Evolutionary conservation across 2,797 vertebrate species (phyloP).

Genomic region (Alauda arvensis): DNA sequence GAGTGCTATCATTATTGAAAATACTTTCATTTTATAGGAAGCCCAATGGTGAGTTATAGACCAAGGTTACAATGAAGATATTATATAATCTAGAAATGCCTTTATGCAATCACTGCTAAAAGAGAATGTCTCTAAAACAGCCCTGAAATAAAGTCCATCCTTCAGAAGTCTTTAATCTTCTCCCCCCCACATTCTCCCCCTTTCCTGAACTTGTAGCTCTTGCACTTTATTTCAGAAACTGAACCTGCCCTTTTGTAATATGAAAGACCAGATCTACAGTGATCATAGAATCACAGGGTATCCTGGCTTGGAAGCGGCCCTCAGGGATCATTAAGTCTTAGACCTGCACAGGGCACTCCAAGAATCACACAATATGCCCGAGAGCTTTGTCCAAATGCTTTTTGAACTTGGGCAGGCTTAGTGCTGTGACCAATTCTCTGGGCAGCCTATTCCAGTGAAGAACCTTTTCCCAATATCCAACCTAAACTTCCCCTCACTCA

Average conservation of each 20-base stretch:
- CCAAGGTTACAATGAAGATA: not conserved
- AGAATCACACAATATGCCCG: not conserved
- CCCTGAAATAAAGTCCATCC: not conserved
- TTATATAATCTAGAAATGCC: not conserved
- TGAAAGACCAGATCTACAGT: not conserved
- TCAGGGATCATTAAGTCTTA: not conserved
- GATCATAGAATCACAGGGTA: not conserved
- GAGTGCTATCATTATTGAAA: not conserved
- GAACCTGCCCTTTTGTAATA: not conserved
- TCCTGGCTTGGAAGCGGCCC: not conserved
- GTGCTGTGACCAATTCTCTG: not conserved
- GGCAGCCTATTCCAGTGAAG: not conserved
- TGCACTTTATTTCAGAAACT: not conserved
- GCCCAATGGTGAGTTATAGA: not conserved
- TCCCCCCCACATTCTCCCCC: rapidly evolving
- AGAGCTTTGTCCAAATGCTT: not conserved
- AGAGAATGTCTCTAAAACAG: not conserved
- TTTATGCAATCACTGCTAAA: not conserved
- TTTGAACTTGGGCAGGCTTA: not conserved
- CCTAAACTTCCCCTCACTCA: not conserved
- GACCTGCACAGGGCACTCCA: not conserved
- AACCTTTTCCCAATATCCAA: not conserved
- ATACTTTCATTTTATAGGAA: not conserved
- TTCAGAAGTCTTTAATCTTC: not conserved
- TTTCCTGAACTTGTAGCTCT: not conserved